Percentiles rank a stretch among this genome's conserved stretches.
phyloP scores from a whole-genome alignment of 2,113 vertebrate genomes.

The Corvus cornix region DNA sequence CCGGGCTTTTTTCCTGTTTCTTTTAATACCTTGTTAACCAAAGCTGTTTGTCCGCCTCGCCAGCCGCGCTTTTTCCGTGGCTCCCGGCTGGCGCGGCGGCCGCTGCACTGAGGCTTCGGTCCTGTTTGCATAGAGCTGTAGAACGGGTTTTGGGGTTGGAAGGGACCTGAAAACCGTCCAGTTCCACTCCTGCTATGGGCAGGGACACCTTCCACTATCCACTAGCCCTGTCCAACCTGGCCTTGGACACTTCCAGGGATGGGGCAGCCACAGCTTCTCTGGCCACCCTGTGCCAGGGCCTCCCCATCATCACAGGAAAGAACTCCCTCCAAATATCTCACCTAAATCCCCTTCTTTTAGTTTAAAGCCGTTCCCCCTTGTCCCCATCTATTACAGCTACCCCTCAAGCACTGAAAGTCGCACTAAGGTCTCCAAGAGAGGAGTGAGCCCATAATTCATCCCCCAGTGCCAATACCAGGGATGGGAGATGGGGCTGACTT shows the following conservation, averaged over 20 bases:
- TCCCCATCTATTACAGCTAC: rapidly evolving
- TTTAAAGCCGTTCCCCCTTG: background rate
- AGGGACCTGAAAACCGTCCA: background rate
- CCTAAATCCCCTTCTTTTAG: background rate
- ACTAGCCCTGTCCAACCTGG: background rate
- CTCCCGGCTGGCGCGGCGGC: background rate
- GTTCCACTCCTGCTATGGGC: rapidly evolving
- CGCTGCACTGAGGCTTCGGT: background rate
- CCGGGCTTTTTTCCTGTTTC: rapidly evolving
- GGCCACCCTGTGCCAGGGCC: background rate
- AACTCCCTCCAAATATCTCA: background rate
- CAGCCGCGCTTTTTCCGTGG: background rate
- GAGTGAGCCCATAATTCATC: background rate
- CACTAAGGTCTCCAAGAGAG: background rate
- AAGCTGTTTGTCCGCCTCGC: background rate
- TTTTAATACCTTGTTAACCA: rapidly evolving
- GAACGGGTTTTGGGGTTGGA: background rate
- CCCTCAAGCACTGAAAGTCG: background rate
- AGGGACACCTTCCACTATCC: rapidly evolving
- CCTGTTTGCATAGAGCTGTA: rapidly evolving
- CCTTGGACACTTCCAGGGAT: background rate
- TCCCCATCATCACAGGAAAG: background rate
- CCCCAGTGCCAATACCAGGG: background rate
- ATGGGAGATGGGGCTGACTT: background rate
- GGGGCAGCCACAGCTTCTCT: background rate